Evolutionary conservation across 2,797 vertebrate species (phyloP), one percentile per base, ranked within the genome.

Genomic region (Ceyx erithaca): DNA sequence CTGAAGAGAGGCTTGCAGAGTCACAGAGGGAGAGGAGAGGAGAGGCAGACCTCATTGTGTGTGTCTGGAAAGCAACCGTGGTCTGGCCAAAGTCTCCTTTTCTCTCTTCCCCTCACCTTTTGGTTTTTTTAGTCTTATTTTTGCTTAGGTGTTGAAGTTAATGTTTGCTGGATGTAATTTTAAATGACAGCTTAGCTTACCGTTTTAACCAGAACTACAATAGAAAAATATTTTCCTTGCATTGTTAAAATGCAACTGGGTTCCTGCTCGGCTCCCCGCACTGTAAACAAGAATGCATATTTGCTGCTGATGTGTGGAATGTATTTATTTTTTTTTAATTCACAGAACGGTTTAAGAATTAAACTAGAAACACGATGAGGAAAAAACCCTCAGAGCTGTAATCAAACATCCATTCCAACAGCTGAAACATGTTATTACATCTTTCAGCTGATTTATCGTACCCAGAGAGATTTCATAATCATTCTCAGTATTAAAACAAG

Each of bases 401-500:
- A 98, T 97, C 96, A 98, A 97, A 96, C 96, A 94, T 95, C 94
- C 94, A 97, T 94, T 95, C 90, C 95, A 96, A 93, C 95, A 96
- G 92, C 91, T 97, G 96, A 97, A 97, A 96, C 90, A 93, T 96
- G 95, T 95, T 97, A 97, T 97, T 96, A 96, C 94, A 95, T 97
- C 95, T 97, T 96, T 96, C 95, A 94, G 91, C 94, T 97, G 97
- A 98, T 98, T 98, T 97, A 95, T 97, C 81, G 95, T 96, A 97
- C 97, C 97, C 97, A 96, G 93, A 83, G 96, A 97, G 96, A 97
- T 97, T 98, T 98, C 96, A 96, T 98, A 98, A 98, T 98, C 96
- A 97, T 97, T 97, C 95, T 97, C 94, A 93, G 96, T 96, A 97
- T 97, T 98, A 97, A 97, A 98, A 96, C 96, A 97, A 97, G 95